These are phyloP conservation scores for Patella caerulea DNA, from an alignment of 2,888 invertebrate genomes.

Conservation along the genomic window DNA sequence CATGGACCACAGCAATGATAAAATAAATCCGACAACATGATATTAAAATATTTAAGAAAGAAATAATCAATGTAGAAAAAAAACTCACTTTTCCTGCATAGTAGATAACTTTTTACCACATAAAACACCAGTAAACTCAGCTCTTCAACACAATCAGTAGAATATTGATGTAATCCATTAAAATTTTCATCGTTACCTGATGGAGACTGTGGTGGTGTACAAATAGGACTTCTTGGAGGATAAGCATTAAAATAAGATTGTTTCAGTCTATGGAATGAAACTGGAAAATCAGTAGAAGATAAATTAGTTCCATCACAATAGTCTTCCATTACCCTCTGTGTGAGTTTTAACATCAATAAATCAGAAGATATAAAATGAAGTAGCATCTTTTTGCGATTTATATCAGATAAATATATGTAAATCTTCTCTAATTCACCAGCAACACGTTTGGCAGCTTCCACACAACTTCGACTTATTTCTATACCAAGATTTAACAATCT, in stretches of 20 bases:
- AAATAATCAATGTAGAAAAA: background rate
- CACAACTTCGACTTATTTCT: constrained; percentile 43
- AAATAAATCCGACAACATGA: too few species aligned
- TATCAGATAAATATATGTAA: constrained; percentile 44
- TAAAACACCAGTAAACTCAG: constrained; percentile 46
- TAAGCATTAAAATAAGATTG: constrained; percentile 40
- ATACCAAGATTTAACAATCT: constrained; percentile 42
- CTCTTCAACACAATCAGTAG: constrained; percentile 44
- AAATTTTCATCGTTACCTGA: constrained; percentile 36
- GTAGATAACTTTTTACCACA: constrained; percentile 41
- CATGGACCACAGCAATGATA: background rate
- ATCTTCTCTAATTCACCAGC: constrained; percentile 41
- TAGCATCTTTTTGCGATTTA: constrained; percentile 42
- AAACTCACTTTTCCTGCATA: constrained; percentile 43
- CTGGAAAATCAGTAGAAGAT: constrained; percentile 43
- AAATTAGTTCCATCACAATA: constrained; percentile 38
- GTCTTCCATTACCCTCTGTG: constrained; percentile 43
- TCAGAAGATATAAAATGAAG: constrained; percentile 44
- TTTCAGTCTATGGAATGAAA: constrained; percentile 38
- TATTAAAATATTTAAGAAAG: too few species aligned
- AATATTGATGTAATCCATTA: constrained; percentile 17
- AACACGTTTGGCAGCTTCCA: constrained; percentile 44
- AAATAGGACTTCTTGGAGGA: constrained; percentile 38
- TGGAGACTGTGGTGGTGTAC: constrained; percentile 50
- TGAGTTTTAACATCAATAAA: constrained; percentile 44